Conservation (phyloP, 1,140 invertebrate genomes). For the Macrobrachium nipponense region DNA sequence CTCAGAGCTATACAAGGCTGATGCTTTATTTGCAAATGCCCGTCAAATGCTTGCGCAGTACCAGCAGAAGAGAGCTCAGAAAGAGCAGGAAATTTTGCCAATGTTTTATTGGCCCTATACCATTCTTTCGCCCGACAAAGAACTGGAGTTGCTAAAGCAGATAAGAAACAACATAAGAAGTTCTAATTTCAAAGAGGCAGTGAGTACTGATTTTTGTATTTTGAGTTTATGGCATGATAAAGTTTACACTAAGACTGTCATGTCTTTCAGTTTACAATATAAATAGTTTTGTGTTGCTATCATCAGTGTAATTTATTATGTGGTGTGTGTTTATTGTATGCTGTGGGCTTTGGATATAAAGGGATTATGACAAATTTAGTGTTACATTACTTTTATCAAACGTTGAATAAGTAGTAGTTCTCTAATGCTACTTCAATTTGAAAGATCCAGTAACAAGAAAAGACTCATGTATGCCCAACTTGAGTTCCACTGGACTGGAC, state of each 20-base stretch:
- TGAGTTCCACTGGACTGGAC: too few relatives aligned
- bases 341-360: not conserved
- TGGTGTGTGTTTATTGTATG: not conserved
- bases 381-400: too few relatives aligned
- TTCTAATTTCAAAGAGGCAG: conserved; percentile 35
- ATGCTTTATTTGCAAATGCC: conserved; percentile 51
- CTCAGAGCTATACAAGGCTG: conserved; percentile 46
- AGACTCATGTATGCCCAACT: too few relatives aligned
- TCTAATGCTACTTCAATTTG: too few relatives aligned
- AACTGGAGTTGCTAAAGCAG: conserved; percentile 19
- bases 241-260: not conserved
- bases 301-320: too few relatives aligned
- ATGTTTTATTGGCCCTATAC: conserved; percentile 48
- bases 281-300: too few relatives aligned
- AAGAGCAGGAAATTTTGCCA: conserved; percentile 43
- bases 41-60: conserved; percentile 52
- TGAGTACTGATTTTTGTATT: conserved; percentile 20
- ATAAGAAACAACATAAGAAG: conserved; percentile 35
- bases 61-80: conserved; percentile 44
- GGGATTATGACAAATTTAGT: not conserved
- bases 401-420: too few relatives aligned
- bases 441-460: too few relatives aligned
- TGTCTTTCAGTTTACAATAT: too few relatives aligned
- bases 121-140: conserved; percentile 43
- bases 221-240: not conserved